Evolutionary conservation across 2,888 invertebrate genomes (phyloP).

Genomic region (Tricholauxania praeusta): DNA sequence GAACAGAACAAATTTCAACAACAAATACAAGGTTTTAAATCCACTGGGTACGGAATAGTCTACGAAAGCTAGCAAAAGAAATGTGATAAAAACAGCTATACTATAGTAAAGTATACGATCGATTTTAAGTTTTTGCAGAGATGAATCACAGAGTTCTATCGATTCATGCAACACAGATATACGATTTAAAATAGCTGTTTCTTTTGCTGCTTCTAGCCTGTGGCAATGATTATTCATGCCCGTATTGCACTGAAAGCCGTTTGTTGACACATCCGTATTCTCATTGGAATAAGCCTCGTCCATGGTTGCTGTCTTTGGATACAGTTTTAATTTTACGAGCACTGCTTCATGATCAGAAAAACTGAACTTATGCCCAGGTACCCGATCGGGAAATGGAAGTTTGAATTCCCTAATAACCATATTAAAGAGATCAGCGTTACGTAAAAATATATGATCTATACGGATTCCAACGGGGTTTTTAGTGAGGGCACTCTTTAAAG

Average conservation of each 20-base stretch:
- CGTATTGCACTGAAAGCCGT: slow-evolving; percentile 9
- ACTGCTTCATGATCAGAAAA: slow-evolving; percentile 95
- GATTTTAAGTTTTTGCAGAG: slow-evolving; percentile 60
- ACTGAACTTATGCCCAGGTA: slow-evolving; percentile 79
- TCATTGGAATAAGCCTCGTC: not conserved
- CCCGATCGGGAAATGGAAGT: slow-evolving; percentile 79
- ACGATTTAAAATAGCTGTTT: slow-evolving; percentile 48
- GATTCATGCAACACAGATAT: slow-evolving; percentile 61
- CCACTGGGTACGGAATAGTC: slow-evolving; percentile 62
- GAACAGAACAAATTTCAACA: slow-evolving; percentile 75
- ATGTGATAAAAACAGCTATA: slow-evolving; percentile 57
- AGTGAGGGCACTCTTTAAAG: slow-evolving; percentile 71
- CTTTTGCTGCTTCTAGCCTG: slow-evolving; percentile 6
- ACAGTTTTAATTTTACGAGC: slow-evolving; percentile 69
- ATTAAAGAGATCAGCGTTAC: slow-evolving; percentile 59
- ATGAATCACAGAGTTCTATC: slow-evolving; percentile 61
- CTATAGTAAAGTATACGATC: slow-evolving; percentile 64
- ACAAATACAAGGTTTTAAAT: slow-evolving; percentile 68
- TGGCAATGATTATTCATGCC: slow-evolving; percentile 21
- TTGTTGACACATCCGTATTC: not conserved
- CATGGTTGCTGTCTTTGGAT: not conserved
- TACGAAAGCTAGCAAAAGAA: slow-evolving; percentile 58
- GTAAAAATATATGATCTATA: slow-evolving; percentile 90
- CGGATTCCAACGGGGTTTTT: slow-evolving; percentile 81
- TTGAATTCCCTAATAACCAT: slow-evolving; percentile 72